Percentiles rank a stretch among this genome's conserved stretches.
These are phyloP conservation scores for Xiphorhynchus erythropygius DNA, from an alignment of 2,797 vertebrate genomes.

Conservation along the genomic window DNA sequence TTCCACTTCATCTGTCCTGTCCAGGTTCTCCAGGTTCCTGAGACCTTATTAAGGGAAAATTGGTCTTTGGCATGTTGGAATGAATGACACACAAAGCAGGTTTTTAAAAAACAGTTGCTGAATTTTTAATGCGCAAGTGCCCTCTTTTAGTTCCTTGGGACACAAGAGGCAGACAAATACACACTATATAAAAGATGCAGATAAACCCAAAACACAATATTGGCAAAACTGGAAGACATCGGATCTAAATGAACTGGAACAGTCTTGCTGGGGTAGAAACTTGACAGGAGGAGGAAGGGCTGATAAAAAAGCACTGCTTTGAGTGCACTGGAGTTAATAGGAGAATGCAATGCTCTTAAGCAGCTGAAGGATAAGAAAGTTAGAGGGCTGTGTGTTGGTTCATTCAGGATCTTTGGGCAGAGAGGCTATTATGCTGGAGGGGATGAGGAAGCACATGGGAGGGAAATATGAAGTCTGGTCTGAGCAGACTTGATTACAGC, in stretches of 20 bases:
- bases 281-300: not conserved
- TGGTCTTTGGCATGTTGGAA: not conserved
- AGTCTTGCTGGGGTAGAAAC: not conserved
- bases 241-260: not conserved
- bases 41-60: conserved; percentile 32
- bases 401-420: not conserved
- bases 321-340: not conserved
- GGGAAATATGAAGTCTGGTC: not conserved
- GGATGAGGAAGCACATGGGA: not conserved
- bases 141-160: not conserved
- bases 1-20: conserved; percentile 48
- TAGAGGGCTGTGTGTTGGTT: not conserved
- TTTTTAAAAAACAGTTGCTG: not conserved
- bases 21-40: conserved; percentile 28
- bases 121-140: not conserved
- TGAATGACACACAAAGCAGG: not conserved
- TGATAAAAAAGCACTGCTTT: not conserved
- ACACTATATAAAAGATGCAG: not conserved
- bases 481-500: not conserved
- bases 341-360: not conserved
- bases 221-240: not conserved
- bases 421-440: not conserved
- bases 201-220: not conserved
- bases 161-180: not conserved
- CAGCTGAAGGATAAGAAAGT: not conserved